Base-by-base conservation (phyloP, 2,888 invertebrate genomes). In the Acrocera orbiculus region DNA sequence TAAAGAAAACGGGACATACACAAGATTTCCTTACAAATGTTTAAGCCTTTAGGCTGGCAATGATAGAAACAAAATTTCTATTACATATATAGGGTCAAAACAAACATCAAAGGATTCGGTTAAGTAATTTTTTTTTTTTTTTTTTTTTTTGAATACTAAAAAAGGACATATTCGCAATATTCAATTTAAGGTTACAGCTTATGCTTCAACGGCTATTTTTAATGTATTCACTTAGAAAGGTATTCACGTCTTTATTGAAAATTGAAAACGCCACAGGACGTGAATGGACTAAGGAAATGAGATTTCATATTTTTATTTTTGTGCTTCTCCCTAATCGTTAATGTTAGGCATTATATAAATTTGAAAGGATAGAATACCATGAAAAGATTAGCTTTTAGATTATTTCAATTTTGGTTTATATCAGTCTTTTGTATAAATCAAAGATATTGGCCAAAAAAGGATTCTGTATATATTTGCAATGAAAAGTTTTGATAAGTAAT, bases 221-320 rank as follows among this genome's bases (percentile, higher is more conserved):
- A 26, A 27, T 33, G 27, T 26, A 33, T 19, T n/a, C 20, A 33
- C 19, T 33, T 33, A 33, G 27, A 34, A 34, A 28, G 28, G 16
- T n/a, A n/a, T n/a, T n/a, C n/a, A 37, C 32, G 37, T 35, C 38
- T 41, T 42, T 41, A 44, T 43, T 41, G 42, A 36, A 43, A 40
- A 43, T 40, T 43, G 40, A 42, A 40, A 40, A 39, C 41, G 35
- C 43, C 38, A 27, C 42, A 40, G 42, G 44, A 44, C 42, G 42
- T 44, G 43, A 40, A 34, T 34, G 40, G 40, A 44, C 42, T 42
- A 27, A 26, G 28, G 32, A 37, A 32, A 41, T 34, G 34, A 29
- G 28, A 22, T 29, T 33, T 32, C 17, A 31, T 14, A 11, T 28
- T 14, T 20, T 19, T n/a, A 22, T 33, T 20, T 33, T 27, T 33